Base-by-base conservation (phyloP, 2,113 vertebrate species). In the Irena cyanogastra region DNA sequence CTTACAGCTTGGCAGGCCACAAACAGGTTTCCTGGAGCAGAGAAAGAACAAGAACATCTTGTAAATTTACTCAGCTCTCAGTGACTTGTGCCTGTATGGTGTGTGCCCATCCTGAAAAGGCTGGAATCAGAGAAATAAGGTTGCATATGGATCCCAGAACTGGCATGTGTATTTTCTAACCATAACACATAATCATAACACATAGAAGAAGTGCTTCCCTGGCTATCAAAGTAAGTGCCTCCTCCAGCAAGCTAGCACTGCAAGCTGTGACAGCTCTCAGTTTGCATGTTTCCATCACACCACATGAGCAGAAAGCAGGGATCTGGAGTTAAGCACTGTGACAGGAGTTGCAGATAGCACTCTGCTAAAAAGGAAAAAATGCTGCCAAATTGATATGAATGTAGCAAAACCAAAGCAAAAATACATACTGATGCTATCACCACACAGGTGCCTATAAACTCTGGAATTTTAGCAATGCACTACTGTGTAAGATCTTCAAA, bases 1-100 rank as follows among this genome's bases (percentile, higher is more conserved):
- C 97, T 99, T 85, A 99, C 94, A 70, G 99, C 99, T 97, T 99
- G 99, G 76, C 98, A 98, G 83, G 98, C 98, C 71, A 99, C 98
- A 96, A 98, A 99, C 52, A 99, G 95, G 45, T 95, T 98, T 88
- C 98, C 99, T 99, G 95, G 42, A 30, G 53, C 52, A 97, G 49
- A 94, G 44, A 87, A 87, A 76, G 91, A 66, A 96, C 22, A 89
- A 82, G 66, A 97, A 95, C 83, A 92, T 66, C 50, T 33, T 82
- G 87, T 83, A 2, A 77, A 77, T 91, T 96, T 93, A 93, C 88
- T 69, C 65, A 95, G 65, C n/a, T 81, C 21, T 83, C 78, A 85
- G 33, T 20, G 8, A 86, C 24, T 89, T 50, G 31, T 35, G 50
- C 57, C 87, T 89, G 31, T 26, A 64, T 42, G n/a, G 60, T 50